phyloP scores from a whole-genome alignment of 2,113 vertebrate species.

The Melanerpes aurifrons region DNA sequence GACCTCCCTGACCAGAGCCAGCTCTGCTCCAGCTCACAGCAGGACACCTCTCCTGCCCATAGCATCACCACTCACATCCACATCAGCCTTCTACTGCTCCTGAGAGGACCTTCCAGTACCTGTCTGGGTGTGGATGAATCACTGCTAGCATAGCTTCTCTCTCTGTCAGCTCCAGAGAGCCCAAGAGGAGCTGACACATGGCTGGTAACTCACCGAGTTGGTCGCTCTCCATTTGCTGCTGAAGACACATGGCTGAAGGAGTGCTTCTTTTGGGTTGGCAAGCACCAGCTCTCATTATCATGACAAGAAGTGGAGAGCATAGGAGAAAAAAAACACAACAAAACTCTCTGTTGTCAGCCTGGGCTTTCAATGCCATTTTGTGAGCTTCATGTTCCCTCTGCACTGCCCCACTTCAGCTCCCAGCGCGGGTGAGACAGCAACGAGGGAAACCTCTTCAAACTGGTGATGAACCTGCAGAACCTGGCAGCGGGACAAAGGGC shows the following conservation, averaged over 20 bases:
- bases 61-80: rapidly evolving
- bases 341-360: background rate
- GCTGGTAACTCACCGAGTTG: no score
- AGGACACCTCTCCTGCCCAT: background rate
- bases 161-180: background rate
- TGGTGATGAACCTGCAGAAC: rapidly evolving
- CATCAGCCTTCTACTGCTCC: rapidly evolving
- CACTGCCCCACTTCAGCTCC: rapidly evolving
- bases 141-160: background rate
- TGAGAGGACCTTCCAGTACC: background rate
- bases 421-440: rapidly evolving
- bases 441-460: background rate
- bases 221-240: background rate
- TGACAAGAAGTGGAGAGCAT: background rate
- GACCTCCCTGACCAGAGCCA: background rate
- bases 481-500: background rate
- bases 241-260: background rate
- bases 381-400: background rate
- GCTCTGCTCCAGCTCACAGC: background rate
- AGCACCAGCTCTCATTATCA: background rate
- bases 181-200: rapidly evolving
- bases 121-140: background rate
- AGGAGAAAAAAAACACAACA: no score
- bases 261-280: background rate
- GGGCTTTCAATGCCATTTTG: rapidly evolving